These are phyloP conservation scores for Trachops cirrhosus DNA, from an alignment of 2,797 vertebrate species.

Conservation along the genomic window DNA sequence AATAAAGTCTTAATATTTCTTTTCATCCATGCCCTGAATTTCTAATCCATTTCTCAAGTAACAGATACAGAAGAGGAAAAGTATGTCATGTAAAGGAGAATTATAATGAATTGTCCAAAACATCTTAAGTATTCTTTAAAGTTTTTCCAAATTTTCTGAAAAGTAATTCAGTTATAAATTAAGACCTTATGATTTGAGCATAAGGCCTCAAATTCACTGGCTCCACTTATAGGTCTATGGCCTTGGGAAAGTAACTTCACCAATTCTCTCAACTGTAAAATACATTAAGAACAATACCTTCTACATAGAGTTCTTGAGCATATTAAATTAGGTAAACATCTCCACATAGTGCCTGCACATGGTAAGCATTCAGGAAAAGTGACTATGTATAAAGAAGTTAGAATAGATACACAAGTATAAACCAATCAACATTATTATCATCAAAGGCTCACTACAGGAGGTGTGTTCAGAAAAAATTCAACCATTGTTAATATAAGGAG, in stretches of 20 bases:
- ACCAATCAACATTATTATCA: background rate
- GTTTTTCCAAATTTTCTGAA: background rate
- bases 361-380: background rate
- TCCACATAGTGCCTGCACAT: background rate
- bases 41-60: slow-evolving; percentile 30
- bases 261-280: background rate
- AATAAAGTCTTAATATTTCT: background rate
- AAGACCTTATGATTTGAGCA: background rate
- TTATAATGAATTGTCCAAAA: background rate
- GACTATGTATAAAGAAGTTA: background rate
- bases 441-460: background rate
- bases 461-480: background rate
- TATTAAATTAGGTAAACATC: background rate
- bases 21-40: slow-evolving; percentile 36
- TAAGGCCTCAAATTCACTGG: background rate
- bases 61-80: background rate
- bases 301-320: background rate
- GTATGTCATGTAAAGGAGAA: background rate
- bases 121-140: background rate
- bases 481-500: background rate
- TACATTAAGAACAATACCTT: background rate
- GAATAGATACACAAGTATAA: background rate
- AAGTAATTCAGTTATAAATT: background rate
- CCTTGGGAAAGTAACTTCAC: background rate
- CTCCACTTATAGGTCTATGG: background rate